A percentile compares a stretch with the other conserved stretches of the same genome.
phyloP scores from a whole-genome alignment of 2,797 vertebrate species.

The Salmo trutta region DNA sequence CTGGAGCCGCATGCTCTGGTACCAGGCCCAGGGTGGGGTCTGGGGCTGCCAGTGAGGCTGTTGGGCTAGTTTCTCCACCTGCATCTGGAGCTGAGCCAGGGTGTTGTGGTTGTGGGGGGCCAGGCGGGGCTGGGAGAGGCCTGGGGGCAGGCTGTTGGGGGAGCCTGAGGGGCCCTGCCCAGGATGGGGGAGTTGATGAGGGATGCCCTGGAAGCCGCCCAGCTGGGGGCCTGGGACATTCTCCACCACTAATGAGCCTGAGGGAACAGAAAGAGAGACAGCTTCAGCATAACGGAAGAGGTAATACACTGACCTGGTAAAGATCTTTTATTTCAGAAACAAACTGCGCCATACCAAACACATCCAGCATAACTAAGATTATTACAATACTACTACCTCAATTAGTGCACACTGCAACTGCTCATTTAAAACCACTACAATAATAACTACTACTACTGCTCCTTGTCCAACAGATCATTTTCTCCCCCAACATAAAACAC shows the following conservation, averaged over 20 bases:
- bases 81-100: slow-evolving; percentile 73
- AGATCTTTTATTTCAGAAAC: neutral
- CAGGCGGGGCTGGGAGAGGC: slow-evolving; percentile 33
- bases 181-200: slow-evolving; percentile 48
- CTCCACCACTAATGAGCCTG: slow-evolving; percentile 23
- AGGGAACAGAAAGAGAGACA: slow-evolving; percentile 32
- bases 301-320: slow-evolving; percentile 4
- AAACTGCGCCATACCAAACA: neutral
- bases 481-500: neutral
- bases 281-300: slow-evolving; percentile 30
- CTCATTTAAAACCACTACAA: neutral
- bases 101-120: slow-evolving; percentile 53
- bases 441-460: no score
- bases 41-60: slow-evolving; percentile 55
- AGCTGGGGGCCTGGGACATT: slow-evolving; percentile 44
- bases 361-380: neutral
- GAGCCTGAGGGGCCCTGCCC: slow-evolving; percentile 53
- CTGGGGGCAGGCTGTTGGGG: slow-evolving; percentile 43
- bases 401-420: neutral
- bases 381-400: neutral
- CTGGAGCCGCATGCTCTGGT: slow-evolving; percentile 61
- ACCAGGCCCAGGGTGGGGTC: slow-evolving; percentile 59
- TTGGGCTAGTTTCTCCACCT: slow-evolving; percentile 69
- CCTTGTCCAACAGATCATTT: no score
- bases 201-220: slow-evolving; percentile 58